Base-by-base conservation (phyloP, 2,888 invertebrate genomes). In the Alcis repandata region DNA sequence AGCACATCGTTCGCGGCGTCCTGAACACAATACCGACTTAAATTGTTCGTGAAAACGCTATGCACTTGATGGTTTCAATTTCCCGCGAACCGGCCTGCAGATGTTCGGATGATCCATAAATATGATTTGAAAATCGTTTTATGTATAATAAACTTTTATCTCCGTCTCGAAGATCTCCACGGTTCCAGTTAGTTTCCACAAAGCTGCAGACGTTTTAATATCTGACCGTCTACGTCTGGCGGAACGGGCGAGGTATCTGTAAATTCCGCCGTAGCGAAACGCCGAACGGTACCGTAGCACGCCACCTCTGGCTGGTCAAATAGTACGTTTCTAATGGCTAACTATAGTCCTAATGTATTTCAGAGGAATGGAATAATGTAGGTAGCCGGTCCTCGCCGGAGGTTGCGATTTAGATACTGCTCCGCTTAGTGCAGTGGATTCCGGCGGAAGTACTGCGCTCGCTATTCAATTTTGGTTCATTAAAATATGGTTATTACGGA, bases 91-190 rank as follows among this genome's bases (percentile, higher is more conserved):
- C 85, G 82, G 85, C 91, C 85, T 85, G 87, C 90, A 91, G 88
- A 90, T 92, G 91, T 89, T 89, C 84, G 80, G 86, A 85, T 80
- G 87, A 86, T 85, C 87, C 89, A 86, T 92, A 93, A 93, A 92
- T 92, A 92, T 92, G 90, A 93, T 92, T 92, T 91, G 89, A 92
- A 90, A 92, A 92, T 92, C 89, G 91, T 90, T 92, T 92, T 91
- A 92, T 91, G 91, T 92, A 90, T 91, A 90, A 89, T 93, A 92
- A 93, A 93, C 86, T 93, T 93, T 93, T 93, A 93, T 93, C 91
- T 90, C 79, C 59, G 52, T 70, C 83, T 79, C 77, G 83, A 83
- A 83, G 86, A 80, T 83, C 83, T 80, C 76, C 82, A 86, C 85
- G 87, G 81, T 88, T 79, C 82, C 87, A 86, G 86, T 88, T 88